Conservation (phyloP, 2,113 vertebrate species). For the Cheirogaleus medius region DNA sequence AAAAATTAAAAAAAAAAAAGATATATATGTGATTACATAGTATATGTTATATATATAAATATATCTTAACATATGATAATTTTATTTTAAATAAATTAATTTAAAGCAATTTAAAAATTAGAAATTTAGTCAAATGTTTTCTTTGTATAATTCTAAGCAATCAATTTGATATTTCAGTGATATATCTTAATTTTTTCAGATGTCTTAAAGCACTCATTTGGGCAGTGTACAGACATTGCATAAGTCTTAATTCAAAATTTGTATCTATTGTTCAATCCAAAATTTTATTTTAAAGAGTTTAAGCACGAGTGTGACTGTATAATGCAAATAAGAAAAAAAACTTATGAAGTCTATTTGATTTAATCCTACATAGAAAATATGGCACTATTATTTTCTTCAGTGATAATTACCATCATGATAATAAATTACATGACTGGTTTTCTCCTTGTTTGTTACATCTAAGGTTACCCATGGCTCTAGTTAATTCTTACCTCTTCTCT, state of each 20-base stretch:
- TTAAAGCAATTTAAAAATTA: not conserved
- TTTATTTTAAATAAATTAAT: too few species aligned
- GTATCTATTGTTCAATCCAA: not conserved
- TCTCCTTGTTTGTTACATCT: not conserved
- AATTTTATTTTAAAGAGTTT: slow-evolving; percentile 7
- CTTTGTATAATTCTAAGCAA: not conserved
- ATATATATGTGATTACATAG: too few species aligned
- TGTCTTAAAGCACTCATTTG: not conserved
- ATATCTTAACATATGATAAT: not conserved
- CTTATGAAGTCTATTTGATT: not conserved
- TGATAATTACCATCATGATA: not conserved
- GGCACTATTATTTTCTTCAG: not conserved
- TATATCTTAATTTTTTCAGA: not conserved
- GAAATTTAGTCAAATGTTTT: not conserved
- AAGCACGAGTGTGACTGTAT: not conserved
- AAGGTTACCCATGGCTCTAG: not conserved
- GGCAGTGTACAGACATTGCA: not conserved
- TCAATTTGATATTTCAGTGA: slow-evolving; percentile 29
- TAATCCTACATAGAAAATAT: not conserved
- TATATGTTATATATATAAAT: too few species aligned
- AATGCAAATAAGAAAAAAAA: not conserved
- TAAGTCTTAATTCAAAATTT: slow-evolving; percentile 26
- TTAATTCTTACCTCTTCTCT: not conserved
- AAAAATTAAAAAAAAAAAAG: too few species aligned
- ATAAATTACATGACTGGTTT: not conserved